These are phyloP conservation scores for Dromococcyx pavoninus DNA, from an alignment of 2,797 vertebrate genomes.

Conservation along the genomic window DNA sequence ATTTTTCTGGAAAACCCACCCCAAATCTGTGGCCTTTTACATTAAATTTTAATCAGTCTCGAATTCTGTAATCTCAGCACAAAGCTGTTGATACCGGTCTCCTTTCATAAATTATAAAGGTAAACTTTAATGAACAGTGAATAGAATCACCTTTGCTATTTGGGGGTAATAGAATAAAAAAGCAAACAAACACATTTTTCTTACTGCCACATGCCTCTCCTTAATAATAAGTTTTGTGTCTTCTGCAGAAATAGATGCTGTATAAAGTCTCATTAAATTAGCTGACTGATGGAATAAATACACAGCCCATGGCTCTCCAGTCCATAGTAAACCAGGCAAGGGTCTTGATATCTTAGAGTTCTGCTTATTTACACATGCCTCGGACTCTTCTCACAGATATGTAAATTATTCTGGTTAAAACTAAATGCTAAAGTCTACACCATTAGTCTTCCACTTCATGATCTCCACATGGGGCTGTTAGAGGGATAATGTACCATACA, in stretches of 20 bases:
- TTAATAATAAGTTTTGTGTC: conserved; percentile 98
- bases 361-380: conserved; percentile 97
- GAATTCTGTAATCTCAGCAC: conserved; percentile 94
- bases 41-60: conserved; percentile 89
- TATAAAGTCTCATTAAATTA: conserved; percentile 96
- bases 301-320: conserved; percentile 83
- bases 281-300: conserved; percentile 88
- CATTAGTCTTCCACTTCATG: conserved; percentile 99
- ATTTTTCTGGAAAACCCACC: conserved; percentile 65
- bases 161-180: conserved; percentile 90
- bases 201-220: conserved; percentile 97
- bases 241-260: conserved; percentile 90
- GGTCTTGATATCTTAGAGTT: conserved; percentile 82
- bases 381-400: conserved; percentile 90
- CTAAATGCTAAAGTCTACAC: conserved; percentile 98
- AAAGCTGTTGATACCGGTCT: conserved; percentile 87
- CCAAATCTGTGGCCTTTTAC: conserved; percentile 86
- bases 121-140: conserved; percentile 94
- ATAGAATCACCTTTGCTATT: conserved; percentile 95
- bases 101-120: conserved; percentile 94
- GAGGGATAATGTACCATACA: conserved; percentile 99
- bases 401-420: conserved; percentile 93
- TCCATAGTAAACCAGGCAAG: conserved; percentile 80
- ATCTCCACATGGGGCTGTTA: conserved; percentile 99
- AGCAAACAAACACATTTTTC: conserved; percentile 94